These are phyloP conservation scores for Gryon sp. DNA, from an alignment of 1,140 invertebrate species.

Conservation along the genomic window DNA sequence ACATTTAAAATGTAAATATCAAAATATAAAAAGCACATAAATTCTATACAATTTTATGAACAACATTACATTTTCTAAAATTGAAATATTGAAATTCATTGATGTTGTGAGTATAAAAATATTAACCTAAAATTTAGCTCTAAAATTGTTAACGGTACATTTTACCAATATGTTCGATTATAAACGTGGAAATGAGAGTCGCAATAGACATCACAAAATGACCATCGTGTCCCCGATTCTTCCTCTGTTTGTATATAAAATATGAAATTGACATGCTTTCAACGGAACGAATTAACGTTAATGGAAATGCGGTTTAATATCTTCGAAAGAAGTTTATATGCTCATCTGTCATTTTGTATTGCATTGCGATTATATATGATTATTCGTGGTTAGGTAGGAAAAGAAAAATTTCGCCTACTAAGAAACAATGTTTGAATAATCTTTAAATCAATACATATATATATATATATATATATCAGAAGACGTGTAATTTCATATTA, in stretches of 20 bases:
- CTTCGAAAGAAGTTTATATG: slow-evolving; percentile 30
- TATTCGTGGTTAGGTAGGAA: slow-evolving; percentile 39
- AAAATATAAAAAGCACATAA: too few species aligned
- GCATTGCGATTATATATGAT: slow-evolving; percentile 41
- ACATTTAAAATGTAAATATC: too few species aligned
- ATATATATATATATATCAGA: too few species aligned
- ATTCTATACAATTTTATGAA: too few species aligned
- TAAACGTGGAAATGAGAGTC: slow-evolving; percentile 21
- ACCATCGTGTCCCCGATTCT: slow-evolving; percentile 7
- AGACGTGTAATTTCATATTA: too few species aligned
- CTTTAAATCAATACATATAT: too few species aligned
- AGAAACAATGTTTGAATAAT: too few species aligned
- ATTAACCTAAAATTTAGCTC: too few species aligned
- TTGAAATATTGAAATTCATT: too few species aligned
- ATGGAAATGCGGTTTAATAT: slow-evolving; percentile 51
- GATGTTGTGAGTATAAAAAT: too few species aligned
- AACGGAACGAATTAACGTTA: slow-evolving; percentile 30
- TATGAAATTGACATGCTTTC: slow-evolving; percentile 46
- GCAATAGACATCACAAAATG: slow-evolving; percentile 1
- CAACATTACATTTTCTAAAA: too few species aligned
- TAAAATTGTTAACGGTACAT: too few species aligned
- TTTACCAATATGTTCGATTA: slow-evolving; percentile 14
- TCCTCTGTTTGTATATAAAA: slow-evolving; percentile 18
- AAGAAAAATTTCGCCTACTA: slow-evolving; percentile 35
- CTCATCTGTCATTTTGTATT: slow-evolving; percentile 42